Base-by-base conservation (phyloP, 2,113 vertebrate species). In the Oreochromis spilurus region DNA sequence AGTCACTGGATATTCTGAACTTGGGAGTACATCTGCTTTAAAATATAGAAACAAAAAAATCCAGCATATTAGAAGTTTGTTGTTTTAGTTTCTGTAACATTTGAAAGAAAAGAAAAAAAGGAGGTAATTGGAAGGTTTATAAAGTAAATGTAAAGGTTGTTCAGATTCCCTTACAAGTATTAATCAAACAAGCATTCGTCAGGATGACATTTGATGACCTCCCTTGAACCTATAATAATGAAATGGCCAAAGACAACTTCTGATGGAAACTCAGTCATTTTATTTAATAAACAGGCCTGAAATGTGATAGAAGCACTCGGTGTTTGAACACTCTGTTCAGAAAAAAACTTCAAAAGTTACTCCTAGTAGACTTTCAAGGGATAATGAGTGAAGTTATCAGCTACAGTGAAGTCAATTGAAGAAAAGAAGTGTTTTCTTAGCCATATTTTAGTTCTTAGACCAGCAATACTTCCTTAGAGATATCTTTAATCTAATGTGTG, bases 391-490 rank as follows among this genome's bases (percentile, higher is more conserved):
- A n/a, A 0, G 6, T 21, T n/a, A 5, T 54, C 5, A 2, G 65
- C 48, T 34, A 9, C 31, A 48, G 9, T 40, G 12, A 11, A 11
- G 21, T 4, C 12, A 29, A 43, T 26, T 9, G 40, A 1, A 11
- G 65, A 53, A 24, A 13, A 17, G 3, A 38, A 19, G 24, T 12
- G 16, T 31, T 72, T 31, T 75, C 16, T 31, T 29, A 50, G 70
- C 16, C 40, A 75, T 72, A 48, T 48, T 75, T 75, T 29, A 26
- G 55, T 2, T 48, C 86, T 90, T 82, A 86, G 50, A 90, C 80
- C 60, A 75, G 84, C 34, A 34, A 79, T 72, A 45, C 79, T 84
- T 93, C 81, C 84, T 83, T 31, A 65, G 85, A 85, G 80, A 84
- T 83, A 5, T 58, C 57, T 60, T 87, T 70, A 78, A 86, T 88